These are phyloP conservation scores for Eristalinus sepulchralis DNA, from an alignment of 2,888 invertebrate genomes.

Conservation along the genomic window DNA sequence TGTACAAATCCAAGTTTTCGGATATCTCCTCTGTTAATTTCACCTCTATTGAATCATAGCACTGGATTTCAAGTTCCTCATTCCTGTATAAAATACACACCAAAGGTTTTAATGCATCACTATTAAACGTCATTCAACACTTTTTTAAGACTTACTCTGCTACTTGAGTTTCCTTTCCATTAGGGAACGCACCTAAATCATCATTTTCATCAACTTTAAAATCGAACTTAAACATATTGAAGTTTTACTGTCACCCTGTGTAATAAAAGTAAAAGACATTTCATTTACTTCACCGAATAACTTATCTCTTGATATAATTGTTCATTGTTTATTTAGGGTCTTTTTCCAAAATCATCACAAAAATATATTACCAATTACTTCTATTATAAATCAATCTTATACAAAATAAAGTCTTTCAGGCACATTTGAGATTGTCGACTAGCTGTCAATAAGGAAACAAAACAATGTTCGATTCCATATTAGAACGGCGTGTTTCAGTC, in stretches of 20 bases:
- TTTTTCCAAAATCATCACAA: background rate
- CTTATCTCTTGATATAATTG: background rate
- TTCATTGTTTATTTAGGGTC: no score
- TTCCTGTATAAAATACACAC: background rate
- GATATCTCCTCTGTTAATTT: slow-evolving; percentile 67
- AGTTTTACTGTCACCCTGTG: slow-evolving; percentile 51
- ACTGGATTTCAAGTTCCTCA: slow-evolving; percentile 45
- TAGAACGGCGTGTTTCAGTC: background rate
- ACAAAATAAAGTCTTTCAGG: background rate
- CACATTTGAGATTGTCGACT: background rate
- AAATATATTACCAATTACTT: background rate
- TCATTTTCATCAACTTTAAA: slow-evolving; percentile 75
- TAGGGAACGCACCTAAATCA: slow-evolving; percentile 24
- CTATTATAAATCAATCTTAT: background rate
- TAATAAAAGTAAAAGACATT: background rate
- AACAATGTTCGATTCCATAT: background rate
- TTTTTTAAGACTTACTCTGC: slow-evolving; percentile 23
- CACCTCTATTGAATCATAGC: slow-evolving; percentile 76
- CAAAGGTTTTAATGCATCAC: background rate
- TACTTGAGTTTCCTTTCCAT: background rate
- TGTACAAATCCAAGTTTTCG: slow-evolving; percentile 75
- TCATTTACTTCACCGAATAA: background rate
- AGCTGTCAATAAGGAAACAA: background rate
- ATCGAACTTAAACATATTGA: slow-evolving; percentile 78
- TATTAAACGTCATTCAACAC: no score